These are phyloP conservation scores for Eupsilia transversa DNA, from an alignment of 2,888 invertebrate species.

Conservation along the genomic window DNA sequence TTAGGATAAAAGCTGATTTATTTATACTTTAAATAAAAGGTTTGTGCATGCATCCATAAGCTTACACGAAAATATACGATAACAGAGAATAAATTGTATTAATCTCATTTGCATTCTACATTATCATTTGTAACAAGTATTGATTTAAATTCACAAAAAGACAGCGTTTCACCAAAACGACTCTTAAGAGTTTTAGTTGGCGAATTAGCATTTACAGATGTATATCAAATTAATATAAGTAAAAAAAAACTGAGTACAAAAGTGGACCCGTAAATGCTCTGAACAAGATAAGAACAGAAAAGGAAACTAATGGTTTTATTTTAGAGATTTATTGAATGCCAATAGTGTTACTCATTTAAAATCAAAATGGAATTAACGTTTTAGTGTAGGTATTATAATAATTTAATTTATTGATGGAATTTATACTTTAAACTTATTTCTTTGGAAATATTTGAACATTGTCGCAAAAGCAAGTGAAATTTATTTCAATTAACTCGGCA, in stretches of 20 bases:
- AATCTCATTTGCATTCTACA: conserved; percentile 64
- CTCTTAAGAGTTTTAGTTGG: conserved; percentile 24
- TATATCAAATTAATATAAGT: conserved; percentile 50
- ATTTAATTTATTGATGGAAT: not conserved
- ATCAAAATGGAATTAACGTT: conserved; percentile 17
- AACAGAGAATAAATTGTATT: conserved; percentile 58
- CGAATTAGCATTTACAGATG: conserved; percentile 62
- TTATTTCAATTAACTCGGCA: not conserved
- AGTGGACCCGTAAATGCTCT: conserved; percentile 49
- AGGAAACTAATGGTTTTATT: conserved; percentile 51
- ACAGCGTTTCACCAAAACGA: conserved; percentile 45
- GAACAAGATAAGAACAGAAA: conserved; percentile 46
- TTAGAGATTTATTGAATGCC: conserved; percentile 56
- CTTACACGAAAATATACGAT: conserved; percentile 54
- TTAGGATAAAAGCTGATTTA: conserved; percentile 67
- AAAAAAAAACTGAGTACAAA: conserved; percentile 27
- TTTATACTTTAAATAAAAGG: conserved; percentile 61
- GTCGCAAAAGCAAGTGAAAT: not conserved
- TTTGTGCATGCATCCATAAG: conserved; percentile 47
- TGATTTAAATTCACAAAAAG: conserved; percentile 54
- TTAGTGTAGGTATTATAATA: not conserved
- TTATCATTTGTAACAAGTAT: conserved; percentile 57
- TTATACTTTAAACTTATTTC: not conserved
- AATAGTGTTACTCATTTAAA: conserved; percentile 31
- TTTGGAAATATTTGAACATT: not conserved